phyloP scores from a whole-genome alignment of 2,113 vertebrate species.

The Okapia johnstoni region DNA sequence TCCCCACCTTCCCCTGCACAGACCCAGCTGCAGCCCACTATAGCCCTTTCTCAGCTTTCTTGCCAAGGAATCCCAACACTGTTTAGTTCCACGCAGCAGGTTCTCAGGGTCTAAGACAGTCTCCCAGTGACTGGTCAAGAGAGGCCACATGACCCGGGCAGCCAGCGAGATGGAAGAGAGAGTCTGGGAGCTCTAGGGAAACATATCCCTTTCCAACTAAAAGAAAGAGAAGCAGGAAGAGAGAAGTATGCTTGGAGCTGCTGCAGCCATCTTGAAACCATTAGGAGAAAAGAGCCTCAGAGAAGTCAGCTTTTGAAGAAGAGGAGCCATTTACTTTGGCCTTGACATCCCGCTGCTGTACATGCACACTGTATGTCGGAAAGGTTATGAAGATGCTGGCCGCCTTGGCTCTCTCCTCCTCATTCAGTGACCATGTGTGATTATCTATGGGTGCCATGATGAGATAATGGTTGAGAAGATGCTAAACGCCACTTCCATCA shows the following conservation, averaged over 20 bases:
- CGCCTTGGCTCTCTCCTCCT: neutral
- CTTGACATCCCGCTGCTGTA: fast-evolving
- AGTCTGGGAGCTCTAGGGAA: neutral
- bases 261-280: neutral
- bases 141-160: neutral
- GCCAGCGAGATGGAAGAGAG: neutral
- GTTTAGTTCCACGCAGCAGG: neutral
- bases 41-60: neutral
- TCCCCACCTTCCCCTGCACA: neutral
- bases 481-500: neutral
- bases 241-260: neutral
- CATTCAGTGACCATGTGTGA: neutral
- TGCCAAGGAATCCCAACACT: neutral
- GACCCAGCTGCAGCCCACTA: neutral
- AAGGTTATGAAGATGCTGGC: neutral
- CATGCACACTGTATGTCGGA: fast-evolving
- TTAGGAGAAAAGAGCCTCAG: neutral
- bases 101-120: neutral
- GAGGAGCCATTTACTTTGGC: neutral
- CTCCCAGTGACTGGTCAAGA: neutral
- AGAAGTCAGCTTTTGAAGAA: neutral
- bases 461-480: neutral
- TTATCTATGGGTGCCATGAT: neutral
- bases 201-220: neutral
- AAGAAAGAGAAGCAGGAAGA: neutral